phyloP scores from a whole-genome alignment of 2,797 vertebrate genomes.

The Erethizon dorsatum region DNA sequence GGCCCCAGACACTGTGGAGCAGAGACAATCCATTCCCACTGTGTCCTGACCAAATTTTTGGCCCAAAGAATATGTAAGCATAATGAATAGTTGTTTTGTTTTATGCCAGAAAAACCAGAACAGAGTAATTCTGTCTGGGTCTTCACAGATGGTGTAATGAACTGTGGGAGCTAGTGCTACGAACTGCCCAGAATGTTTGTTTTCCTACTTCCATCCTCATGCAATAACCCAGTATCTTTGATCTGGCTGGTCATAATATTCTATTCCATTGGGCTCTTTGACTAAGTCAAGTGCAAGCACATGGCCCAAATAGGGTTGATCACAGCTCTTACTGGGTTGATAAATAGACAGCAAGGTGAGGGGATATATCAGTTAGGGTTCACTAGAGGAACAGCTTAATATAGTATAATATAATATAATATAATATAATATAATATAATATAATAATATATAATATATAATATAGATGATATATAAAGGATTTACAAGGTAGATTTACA shows the following conservation, averaged over 20 bases:
- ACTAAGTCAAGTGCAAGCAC: not conserved
- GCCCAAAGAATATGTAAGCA: not conserved
- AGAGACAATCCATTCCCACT: not conserved
- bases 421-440: not conserved
- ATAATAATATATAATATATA: too few species aligned
- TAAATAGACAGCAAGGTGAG: not conserved
- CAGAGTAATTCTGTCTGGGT: conserved; percentile 14
- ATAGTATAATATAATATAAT: not conserved
- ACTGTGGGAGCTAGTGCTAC: not conserved
- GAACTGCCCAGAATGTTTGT: not conserved
- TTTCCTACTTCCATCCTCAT: not conserved
- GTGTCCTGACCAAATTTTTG: conserved; percentile 18
- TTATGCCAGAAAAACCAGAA: conserved; percentile 7
- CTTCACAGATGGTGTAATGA: not conserved
- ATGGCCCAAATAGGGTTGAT: not conserved
- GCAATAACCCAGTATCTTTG: not conserved
- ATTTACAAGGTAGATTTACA: not conserved
- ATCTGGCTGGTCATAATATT: not conserved
- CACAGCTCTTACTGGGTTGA: not conserved
- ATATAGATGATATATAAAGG: not conserved
- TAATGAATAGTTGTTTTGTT: conserved; percentile 58
- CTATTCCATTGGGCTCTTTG: not conserved
- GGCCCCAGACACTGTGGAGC: not conserved
- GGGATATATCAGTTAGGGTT: not conserved
- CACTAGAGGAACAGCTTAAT: not conserved